Base-by-base conservation (phyloP, 2,888 invertebrate genomes). In the Scaptodrosophila latifasciaeformis region DNA sequence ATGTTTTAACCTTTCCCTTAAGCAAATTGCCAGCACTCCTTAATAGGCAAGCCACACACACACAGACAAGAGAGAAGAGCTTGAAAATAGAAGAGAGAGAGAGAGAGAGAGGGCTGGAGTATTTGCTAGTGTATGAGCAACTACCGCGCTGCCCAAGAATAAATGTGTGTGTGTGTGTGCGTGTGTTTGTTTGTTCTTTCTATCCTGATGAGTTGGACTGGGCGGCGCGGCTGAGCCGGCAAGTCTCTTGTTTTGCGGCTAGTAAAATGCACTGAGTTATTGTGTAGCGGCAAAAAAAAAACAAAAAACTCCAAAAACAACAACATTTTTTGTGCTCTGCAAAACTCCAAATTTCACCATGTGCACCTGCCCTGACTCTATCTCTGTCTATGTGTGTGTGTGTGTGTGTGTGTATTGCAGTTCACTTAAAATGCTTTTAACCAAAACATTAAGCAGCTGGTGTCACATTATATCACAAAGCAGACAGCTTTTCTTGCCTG, bases 361-460 rank as follows among this genome's bases (percentile, higher is more conserved):
- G n/a, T n/a, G n/a, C n/a, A n/a, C n/a, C n/a, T n/a, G n/a, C n/a
- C n/a, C n/a, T n/a, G n/a, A n/a, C n/a, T n/a, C n/a, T n/a, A n/a
- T n/a, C n/a, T n/a, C 13, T 34, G 24, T 48, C 15, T 43, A 46
- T 40, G 27, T 45, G 30, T n/a, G 40, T 17, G 34, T 18, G 27
- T 31, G 46, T 34, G 47, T 47, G 47, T 42, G 31, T 9, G 12
- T 31, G 49, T 55, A 62, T 56, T 68, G 71, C 75, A 78, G 71
- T 78, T 78, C 71, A 74, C 72, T 78, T 74, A 78, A 78, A 74
- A 74, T 68, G 72, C 72, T 74, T 74, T 74, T 78, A 74, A 78
- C 78, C 72, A 78, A 78, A 78, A 78, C 78, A 78, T 75, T 78
- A 78, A 78, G 71, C 72, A 74, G 72, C 72, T 78, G 72, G 78